phyloP scores from a whole-genome alignment of 2,888 invertebrate species.

The Limnephilus lunatus region DNA sequence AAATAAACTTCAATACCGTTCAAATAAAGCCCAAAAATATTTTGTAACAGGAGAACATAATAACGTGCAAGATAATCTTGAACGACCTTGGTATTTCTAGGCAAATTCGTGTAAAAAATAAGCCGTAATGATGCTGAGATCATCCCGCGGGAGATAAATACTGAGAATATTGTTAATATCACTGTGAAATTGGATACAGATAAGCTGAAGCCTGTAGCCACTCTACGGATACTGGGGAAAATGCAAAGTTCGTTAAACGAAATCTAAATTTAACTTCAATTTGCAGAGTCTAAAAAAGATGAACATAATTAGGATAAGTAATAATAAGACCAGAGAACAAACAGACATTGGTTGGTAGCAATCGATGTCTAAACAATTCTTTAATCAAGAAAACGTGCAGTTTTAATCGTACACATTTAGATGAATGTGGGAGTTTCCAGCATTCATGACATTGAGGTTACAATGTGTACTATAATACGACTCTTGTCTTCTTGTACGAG shows the following conservation, averaged over 20 bases:
- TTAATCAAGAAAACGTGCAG: background rate
- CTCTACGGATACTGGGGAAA: conserved; percentile 32
- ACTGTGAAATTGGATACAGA: conserved; percentile 47
- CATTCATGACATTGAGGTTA: conserved; percentile 17
- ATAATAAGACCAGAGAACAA: background rate
- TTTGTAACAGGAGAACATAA: background rate
- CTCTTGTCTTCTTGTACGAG: background rate
- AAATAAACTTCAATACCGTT: background rate
- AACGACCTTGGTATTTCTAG: conserved; percentile 15
- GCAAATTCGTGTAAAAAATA: conserved; percentile 38
- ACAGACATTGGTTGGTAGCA: background rate
- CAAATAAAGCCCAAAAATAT: background rate
- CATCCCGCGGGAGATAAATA: conserved; percentile 39
- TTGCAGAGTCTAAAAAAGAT: background rate
- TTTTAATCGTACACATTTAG: background rate
- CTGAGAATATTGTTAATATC: conserved; percentile 32
- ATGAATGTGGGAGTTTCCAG: background rate
- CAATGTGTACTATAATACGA: background rate
- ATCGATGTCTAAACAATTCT: background rate
- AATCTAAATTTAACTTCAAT: background rate
- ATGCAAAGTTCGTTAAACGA: conserved; percentile 14
- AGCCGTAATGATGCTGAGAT: conserved; percentile 32
- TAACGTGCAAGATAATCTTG: conserved; percentile 12
- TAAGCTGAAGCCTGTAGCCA: background rate
- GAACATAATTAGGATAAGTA: background rate